Evolutionary conservation across 2,888 invertebrate genomes (phyloP), one percentile per base, ranked within the genome.

Genomic region (Portevinia maculata): DNA sequence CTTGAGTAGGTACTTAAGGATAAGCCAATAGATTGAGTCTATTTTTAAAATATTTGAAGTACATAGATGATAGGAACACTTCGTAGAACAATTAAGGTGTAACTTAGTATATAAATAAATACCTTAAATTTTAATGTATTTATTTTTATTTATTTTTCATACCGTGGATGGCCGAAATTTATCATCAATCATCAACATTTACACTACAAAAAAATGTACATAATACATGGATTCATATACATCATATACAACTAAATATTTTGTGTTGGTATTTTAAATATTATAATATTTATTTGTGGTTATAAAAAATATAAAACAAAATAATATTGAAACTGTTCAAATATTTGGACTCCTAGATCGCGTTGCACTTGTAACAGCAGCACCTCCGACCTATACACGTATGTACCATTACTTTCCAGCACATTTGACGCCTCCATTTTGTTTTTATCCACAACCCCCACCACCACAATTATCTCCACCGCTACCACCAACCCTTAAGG

Each of bases 381-480:
- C 93, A 87, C 93, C 93, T 86, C 93, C 93, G 86, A 93, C 92
- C 89, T 93, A 93, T 91, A 92, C 92, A 88, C 92, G 93, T 89
- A 92, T 92, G 91, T 92, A 92, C 89, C 93, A 93, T 90, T 93
- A 92, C 91, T 93, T 92, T 90, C 91, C 91, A 88, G 90, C 91
- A 89, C 92, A 92, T 87, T 90, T 91, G 90, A 90, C 91, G 88
- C 91, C 91, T 87, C 92, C 92, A 88, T 90, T 90, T 87, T 91
- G 90, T 87, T 91, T 90, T 88, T 91, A 91, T 87, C 90, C 90
- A 85, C 89, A 89, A 88, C 90, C 89, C 88, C 90, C 89, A 87
- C 86, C 86, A 84, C 87, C 89, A 87, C 86, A 84, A 86, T 86
- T 89, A 79, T 79, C 86, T 79, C 85, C 84, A 84, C 85, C 85